Percentiles rank a stretch among this genome's conserved stretches.
Evolutionary conservation across 2,888 invertebrate genomes (phyloP).

Genomic region (Acanthopleura granulata): DNA sequence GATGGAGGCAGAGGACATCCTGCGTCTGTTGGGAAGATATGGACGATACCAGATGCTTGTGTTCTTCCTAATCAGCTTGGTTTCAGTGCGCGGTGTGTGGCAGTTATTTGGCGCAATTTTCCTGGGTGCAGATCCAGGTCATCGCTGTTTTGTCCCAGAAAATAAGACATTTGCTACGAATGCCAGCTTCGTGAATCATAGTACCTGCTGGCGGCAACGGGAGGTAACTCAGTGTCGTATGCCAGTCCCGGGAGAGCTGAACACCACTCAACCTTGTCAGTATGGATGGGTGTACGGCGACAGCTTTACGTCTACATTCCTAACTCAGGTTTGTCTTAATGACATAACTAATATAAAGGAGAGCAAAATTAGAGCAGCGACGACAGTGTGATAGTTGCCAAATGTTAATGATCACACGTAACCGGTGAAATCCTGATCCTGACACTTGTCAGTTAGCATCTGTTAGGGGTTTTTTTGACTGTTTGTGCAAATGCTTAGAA

Average conservation of each 20-base stretch:
- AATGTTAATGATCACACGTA: too few species aligned
- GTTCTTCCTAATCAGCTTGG: conserved; percentile 42
- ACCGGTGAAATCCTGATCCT: too few species aligned
- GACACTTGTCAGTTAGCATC: too few species aligned
- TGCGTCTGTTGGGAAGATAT: conserved; percentile 38
- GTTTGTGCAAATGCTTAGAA: too few species aligned
- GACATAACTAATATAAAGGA: too few species aligned
- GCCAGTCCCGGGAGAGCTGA: not conserved
- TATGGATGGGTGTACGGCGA: conserved; percentile 46
- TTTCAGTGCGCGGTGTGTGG: conserved; percentile 55
- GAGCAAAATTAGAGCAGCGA: too few species aligned
- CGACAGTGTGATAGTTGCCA: too few species aligned
- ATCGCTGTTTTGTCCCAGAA: conserved; percentile 38
- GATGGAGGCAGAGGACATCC: conserved; percentile 35
- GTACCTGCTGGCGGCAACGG: too few species aligned
- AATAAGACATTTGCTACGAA: conserved; percentile 18
- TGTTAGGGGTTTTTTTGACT: too few species aligned
- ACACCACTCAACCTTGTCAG: not conserved
- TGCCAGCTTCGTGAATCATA: not conserved
- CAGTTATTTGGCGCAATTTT: conserved; percentile 47
- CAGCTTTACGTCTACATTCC: not conserved
- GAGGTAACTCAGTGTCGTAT: conserved; percentile 1
- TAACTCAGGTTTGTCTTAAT: too few species aligned
- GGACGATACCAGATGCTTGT: conserved; percentile 44
- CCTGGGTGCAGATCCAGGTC: conserved; percentile 37